Percentiles rank a stretch among this genome's conserved stretches.
Evolutionary conservation across 2,888 invertebrate genomes (phyloP).

Genomic region (Orthonevra nobilis): DNA sequence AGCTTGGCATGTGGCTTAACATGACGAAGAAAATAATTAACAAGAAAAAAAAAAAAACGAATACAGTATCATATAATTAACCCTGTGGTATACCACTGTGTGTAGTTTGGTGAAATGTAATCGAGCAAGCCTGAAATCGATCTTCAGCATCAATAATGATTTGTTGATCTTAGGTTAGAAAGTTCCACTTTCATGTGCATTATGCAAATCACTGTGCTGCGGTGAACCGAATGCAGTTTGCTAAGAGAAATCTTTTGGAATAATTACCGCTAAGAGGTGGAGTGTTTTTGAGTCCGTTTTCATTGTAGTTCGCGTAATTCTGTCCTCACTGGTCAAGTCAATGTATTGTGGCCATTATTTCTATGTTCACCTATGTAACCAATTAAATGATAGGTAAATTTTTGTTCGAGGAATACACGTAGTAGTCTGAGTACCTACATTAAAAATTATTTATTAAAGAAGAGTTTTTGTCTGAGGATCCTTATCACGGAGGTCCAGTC

Average conservation of each 20-base stretch:
- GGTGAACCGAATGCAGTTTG: constrained; percentile 4
- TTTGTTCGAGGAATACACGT: no score
- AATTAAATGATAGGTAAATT: no score
- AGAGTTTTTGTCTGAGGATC: no score
- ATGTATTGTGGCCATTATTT: constrained; percentile 15
- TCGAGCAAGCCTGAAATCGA: constrained; percentile 25
- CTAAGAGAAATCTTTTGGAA: constrained; percentile 34
- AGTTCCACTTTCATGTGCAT: constrained; percentile 45
- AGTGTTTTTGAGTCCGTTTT: no score
- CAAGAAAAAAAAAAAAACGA: background rate
- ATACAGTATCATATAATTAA: constrained; percentile 40
- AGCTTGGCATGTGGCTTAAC: constrained; percentile 9
- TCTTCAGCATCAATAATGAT: constrained; percentile 32
- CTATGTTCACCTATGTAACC: no score
- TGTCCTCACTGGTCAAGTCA: background rate
- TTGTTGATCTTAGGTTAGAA: constrained; percentile 60
- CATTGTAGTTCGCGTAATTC: background rate
- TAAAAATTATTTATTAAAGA: no score
- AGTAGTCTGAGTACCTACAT: no score
- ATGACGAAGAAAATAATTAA: constrained; percentile 12
- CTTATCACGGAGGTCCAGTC: no score
- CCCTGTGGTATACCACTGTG: constrained; percentile 24
- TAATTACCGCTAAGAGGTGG: no score
- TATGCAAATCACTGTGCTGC: constrained; percentile 26
- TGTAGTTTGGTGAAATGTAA: no score